Conservation (phyloP, 2,797 vertebrate genomes). For the Rallus crepitans region DNA sequence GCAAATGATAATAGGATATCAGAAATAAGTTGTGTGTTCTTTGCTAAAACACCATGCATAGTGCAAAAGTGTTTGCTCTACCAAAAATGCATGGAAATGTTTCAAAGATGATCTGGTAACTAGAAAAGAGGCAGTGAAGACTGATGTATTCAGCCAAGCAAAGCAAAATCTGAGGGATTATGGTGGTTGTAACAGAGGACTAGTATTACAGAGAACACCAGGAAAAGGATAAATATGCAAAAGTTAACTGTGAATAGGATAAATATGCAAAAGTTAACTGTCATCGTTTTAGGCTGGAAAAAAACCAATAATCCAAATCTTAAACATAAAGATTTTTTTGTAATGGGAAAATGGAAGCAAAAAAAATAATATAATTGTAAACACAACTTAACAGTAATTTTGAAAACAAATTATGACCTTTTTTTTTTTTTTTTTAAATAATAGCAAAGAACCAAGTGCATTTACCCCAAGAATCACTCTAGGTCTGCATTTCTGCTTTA, state of each 20-base stretch:
- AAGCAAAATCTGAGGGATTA: background rate
- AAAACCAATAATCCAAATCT: background rate
- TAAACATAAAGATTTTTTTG: background rate
- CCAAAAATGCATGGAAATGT: background rate
- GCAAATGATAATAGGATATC: background rate
- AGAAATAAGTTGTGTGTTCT: background rate
- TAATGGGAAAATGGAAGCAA: background rate
- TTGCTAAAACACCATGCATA: background rate
- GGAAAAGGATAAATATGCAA: background rate
- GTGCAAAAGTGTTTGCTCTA: background rate
- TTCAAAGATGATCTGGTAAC: background rate
- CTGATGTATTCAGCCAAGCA: background rate
- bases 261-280: background rate
- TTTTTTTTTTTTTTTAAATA: background rate
- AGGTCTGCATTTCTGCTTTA: background rate
- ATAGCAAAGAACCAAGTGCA: background rate
- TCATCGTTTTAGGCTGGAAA: background rate
- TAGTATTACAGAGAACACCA: background rate
- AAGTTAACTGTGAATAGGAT: background rate
- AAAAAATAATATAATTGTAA: background rate
- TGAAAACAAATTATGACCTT: background rate
- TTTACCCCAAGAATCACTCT: background rate
- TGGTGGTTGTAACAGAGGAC: background rate
- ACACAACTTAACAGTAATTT: background rate
- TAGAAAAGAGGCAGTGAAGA: background rate